Percentiles rank a stretch among this genome's conserved stretches.
Evolutionary conservation across 64 coral and sea anemone species (phyloP).

Genomic region (Platygyra sinensis): DNA sequence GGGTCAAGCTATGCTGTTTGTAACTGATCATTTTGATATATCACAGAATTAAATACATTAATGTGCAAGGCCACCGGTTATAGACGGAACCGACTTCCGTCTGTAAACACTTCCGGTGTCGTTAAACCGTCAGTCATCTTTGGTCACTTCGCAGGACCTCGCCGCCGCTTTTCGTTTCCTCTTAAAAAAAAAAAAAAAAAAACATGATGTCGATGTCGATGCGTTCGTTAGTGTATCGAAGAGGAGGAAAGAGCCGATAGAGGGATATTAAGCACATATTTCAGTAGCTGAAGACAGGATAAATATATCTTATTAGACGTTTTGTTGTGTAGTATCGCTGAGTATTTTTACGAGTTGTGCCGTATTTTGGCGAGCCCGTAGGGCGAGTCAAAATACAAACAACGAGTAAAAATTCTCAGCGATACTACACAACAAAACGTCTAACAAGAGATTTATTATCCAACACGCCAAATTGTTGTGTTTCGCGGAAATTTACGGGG

Average conservation of each 20-base stretch:
- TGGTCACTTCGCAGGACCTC: not conserved
- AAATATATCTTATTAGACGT: too few relatives aligned
- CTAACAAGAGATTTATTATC: too few relatives aligned
- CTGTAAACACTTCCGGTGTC: conserved; percentile 38
- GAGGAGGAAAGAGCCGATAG: conserved; percentile 9
- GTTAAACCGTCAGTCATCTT: not conserved
- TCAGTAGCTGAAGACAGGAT: conserved; percentile 16
- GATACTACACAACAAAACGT: too few relatives aligned
- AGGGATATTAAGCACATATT: conserved; percentile 27
- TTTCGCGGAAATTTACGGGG: too few relatives aligned
- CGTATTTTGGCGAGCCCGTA: too few relatives aligned
- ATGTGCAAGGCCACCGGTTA: too few relatives aligned
- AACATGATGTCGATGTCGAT: conserved; percentile 26
- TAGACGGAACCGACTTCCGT: conserved; percentile 43
- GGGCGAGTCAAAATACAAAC: too few relatives aligned
- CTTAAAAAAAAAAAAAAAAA: too few relatives aligned
- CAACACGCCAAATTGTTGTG: too few relatives aligned
- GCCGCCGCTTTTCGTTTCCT: not conserved
- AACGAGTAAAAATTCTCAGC: too few relatives aligned
- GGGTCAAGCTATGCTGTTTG: not conserved
- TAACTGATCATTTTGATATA: conserved; percentile 20
- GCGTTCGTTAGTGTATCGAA: conserved; percentile 38
- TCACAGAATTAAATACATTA: not conserved
- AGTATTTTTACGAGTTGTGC: too few relatives aligned
- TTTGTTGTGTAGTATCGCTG: too few relatives aligned